phyloP scores from a whole-genome alignment of 2,113 vertebrate species.

The Octodon degus region DNA sequence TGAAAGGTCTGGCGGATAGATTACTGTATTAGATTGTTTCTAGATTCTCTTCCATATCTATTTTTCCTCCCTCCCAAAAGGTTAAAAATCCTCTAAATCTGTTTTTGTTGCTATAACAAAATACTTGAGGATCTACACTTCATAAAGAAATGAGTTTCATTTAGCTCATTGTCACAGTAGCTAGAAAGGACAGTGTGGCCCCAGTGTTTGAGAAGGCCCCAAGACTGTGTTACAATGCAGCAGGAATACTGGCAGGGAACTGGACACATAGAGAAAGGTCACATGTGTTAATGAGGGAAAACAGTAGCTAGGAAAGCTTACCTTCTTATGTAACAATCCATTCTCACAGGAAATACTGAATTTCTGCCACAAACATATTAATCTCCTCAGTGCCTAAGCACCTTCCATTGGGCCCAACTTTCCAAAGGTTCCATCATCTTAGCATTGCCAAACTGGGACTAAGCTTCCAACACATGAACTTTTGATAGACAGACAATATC shows the following conservation, averaged over 20 bases:
- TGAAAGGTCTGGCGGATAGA: neutral
- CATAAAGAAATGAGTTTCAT: neutral
- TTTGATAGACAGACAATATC: neutral
- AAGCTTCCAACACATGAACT: neutral
- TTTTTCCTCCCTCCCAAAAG: neutral
- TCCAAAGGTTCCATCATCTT: too few species aligned
- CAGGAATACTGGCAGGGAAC: neutral
- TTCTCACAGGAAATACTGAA: neutral
- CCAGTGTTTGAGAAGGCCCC: neutral
- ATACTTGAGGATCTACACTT: neutral
- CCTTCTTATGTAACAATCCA: neutral
- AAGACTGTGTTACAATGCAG: neutral
- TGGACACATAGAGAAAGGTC: too few species aligned
- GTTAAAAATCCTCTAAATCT: neutral
- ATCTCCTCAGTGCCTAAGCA: neutral
- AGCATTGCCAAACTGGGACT: neutral
- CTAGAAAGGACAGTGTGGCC: neutral
- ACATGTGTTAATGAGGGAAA: neutral
- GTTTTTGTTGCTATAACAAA: neutral
- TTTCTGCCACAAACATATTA: neutral
- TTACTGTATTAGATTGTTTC: neutral
- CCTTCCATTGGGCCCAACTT: too few species aligned
- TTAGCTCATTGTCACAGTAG: neutral
- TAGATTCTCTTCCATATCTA: neutral
- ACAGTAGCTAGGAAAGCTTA: neutral